Base-by-base conservation (phyloP, 2,888 invertebrate species). In the Eubasilissa splendida region DNA sequence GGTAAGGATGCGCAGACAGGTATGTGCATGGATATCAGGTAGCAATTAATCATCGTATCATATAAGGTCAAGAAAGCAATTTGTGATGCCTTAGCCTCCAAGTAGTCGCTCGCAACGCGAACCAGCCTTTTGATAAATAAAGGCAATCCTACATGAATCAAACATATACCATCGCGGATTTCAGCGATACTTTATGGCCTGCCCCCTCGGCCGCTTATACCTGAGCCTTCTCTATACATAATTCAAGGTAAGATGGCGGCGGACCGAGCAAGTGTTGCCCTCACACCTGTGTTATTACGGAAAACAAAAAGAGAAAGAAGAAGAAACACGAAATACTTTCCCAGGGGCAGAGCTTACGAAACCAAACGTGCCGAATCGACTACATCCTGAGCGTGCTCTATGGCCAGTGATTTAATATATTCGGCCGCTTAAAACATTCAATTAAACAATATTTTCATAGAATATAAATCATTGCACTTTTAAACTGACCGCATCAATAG, bases 211-310 rank as follows among this genome's bases (percentile, higher is more conserved):
- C 66, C 50, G 68, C 22, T 63, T 50, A 10, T 63, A 76, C 63
- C 76, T 76, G 76, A 8, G 9, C 53, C 58, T 10, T 50, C 50
- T 79, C 79, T 74, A 73, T 74, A 74, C 68, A 79, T 76, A 70
- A 79, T 77, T 74, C 77, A 77, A 76, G 53, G 42, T 77, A 80
- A 80, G 74, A 80, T 80, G 80, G 80, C 59, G 66, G 63, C 76
- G 59, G 56, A 73, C 76, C 70, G 59, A 22, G 68, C 75, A 75
- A 79, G 79, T 79, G 76, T 76, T 80, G 60, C 80, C 59, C 59
- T 59, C 70, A 76, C 60, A 80, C 42, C 76, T 76, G 63, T 75
- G 70, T 76, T 80, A 63, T 79, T 74, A 79, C 52, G 73, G 52
- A 70, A 79, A 79, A 79, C 63, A 65, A 79, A 73, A 79, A 66